phyloP scores from a whole-genome alignment of 2,113 vertebrate species.

The Psettodes erumei region DNA sequence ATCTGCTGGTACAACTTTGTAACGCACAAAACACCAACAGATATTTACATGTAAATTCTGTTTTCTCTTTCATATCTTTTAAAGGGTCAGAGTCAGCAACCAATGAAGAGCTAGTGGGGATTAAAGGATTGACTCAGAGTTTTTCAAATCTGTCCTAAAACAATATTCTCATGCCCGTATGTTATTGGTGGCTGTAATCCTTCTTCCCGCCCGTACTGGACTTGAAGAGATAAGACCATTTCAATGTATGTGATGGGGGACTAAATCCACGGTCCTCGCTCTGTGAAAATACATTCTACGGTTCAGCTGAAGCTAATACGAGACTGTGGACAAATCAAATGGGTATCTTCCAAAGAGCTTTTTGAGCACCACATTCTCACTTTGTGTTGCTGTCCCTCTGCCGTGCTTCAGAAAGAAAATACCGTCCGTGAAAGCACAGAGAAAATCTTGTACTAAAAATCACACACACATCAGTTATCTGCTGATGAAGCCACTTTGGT shows the following conservation, averaged over 20 bases:
- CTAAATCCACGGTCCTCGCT: neutral
- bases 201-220: neutral
- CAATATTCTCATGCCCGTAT: neutral
- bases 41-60: neutral
- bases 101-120: no score
- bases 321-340: neutral
- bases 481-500: neutral
- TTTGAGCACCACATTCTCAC: neutral
- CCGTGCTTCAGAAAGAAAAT: neutral
- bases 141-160: neutral
- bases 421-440: neutral
- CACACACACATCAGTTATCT: no score
- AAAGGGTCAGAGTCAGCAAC: neutral
- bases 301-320: neutral
- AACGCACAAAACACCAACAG: neutral
- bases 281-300: neutral
- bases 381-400: neutral
- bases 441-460: no score
- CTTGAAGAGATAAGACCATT: neutral
- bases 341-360: neutral
- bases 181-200: neutral
- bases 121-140: neutral
- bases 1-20: slow-evolving; percentile 43
- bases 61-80: neutral
- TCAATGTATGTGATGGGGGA: neutral